phyloP scores from a whole-genome alignment of 2,797 vertebrate species.

The Fundulus diaphanus region DNA sequence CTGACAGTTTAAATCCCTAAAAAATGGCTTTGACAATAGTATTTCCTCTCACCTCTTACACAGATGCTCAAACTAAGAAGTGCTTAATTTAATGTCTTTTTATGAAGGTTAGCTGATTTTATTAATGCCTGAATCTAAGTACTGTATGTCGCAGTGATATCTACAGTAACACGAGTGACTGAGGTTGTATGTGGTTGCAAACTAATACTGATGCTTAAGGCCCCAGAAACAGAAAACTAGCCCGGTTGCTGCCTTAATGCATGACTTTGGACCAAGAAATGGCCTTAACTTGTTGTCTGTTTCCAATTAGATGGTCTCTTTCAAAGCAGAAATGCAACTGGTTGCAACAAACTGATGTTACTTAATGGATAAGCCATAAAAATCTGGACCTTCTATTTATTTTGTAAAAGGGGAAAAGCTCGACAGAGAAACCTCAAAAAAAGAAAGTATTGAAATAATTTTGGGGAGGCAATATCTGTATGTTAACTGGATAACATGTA shows the following conservation, averaged over 20 bases:
- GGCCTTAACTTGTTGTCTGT: neutral
- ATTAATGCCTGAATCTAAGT: too few relatives aligned
- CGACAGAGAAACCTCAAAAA: neutral
- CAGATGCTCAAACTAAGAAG: too few relatives aligned
- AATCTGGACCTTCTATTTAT: neutral
- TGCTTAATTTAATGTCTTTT: too few relatives aligned
- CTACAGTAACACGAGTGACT: too few relatives aligned
- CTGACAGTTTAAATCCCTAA: too few relatives aligned
- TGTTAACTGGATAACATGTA: neutral
- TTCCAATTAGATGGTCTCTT: neutral
- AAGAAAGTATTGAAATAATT: neutral
- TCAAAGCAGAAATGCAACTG: neutral
- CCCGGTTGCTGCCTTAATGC: too few relatives aligned
- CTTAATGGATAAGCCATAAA: neutral
- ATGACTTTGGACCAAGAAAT: neutral
- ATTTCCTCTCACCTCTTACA: too few relatives aligned
- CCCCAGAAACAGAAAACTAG: neutral
- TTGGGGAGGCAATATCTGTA: neutral
- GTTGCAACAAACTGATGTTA: neutral
- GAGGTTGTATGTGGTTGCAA: too few relatives aligned
- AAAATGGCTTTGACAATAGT: too few relatives aligned
- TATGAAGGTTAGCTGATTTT: too few relatives aligned
- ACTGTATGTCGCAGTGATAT: too few relatives aligned
- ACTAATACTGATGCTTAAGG: too few relatives aligned
- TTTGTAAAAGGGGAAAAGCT: neutral